Percentiles rank a stretch among this genome's conserved stretches.
These are phyloP conservation scores for Nemotelus pantherinus DNA, from an alignment of 2,888 invertebrate genomes.

Conservation along the genomic window DNA sequence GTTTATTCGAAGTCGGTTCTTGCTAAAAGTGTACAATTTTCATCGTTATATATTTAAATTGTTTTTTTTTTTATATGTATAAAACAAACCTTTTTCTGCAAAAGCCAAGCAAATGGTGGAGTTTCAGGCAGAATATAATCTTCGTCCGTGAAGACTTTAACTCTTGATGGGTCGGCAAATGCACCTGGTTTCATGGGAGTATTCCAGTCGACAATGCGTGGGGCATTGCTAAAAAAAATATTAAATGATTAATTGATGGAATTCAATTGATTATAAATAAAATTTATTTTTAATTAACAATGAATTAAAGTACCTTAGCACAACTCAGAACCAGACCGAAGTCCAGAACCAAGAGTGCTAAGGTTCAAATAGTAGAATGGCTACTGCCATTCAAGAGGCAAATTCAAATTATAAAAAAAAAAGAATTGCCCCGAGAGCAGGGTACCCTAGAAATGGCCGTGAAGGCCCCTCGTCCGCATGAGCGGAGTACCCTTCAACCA, in stretches of 20 bases:
- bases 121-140: constrained; percentile 70
- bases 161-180: constrained; percentile 76
- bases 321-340: too few relatives aligned
- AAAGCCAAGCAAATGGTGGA: constrained; percentile 72
- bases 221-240: constrained; percentile 68
- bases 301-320: too few relatives aligned
- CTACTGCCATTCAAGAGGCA: too few relatives aligned
- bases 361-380: too few relatives aligned
- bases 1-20: constrained; percentile 33
- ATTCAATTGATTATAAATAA: neutral
- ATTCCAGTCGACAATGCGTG: constrained; percentile 71
- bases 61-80: neutral
- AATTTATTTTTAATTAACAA: too few relatives aligned
- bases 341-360: too few relatives aligned
- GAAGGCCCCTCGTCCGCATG: too few relatives aligned
- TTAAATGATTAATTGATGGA: constrained; percentile 53
- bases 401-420: too few relatives aligned
- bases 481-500: too few relatives aligned
- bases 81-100: constrained; percentile 55
- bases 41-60: constrained; percentile 7
- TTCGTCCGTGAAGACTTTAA: constrained; percentile 68
- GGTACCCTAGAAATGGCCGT: too few relatives aligned
- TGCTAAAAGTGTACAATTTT: constrained; percentile 22
- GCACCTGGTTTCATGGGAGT: constrained; percentile 81
- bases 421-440: too few relatives aligned